phyloP scores from a whole-genome alignment of 2,888 invertebrate genomes.

The Nymphalis urticae region DNA sequence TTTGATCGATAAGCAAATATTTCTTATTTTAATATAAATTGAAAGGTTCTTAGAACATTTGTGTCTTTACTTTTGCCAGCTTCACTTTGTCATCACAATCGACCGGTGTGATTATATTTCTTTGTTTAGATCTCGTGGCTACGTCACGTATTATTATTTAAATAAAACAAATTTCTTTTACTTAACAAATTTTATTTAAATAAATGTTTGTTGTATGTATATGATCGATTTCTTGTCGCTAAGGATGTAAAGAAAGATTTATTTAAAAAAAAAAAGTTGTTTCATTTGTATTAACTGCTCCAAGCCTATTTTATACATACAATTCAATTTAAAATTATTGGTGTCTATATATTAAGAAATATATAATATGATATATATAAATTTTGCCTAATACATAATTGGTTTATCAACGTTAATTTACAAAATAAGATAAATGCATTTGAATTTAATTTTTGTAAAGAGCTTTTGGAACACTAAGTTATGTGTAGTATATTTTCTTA shows the following conservation, averaged over 20 bases:
- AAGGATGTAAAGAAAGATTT: constrained; percentile 63
- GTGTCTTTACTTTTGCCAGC: not conserved
- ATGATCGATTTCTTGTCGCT: constrained; percentile 61
- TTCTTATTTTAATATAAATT: no score
- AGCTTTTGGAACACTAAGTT: not conserved
- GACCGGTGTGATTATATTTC: constrained; percentile 36
- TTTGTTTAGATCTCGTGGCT: constrained; percentile 39
- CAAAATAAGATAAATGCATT: constrained; percentile 1
- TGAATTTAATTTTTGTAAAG: not conserved
- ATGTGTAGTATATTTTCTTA: not conserved
- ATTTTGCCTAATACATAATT: not conserved
- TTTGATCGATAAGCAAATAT: no score
- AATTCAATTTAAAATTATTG: not conserved
- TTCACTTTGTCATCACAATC: constrained; percentile 18
- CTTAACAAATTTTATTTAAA: constrained; percentile 66
- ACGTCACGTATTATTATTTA: constrained; percentile 52
- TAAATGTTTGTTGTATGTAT: constrained; percentile 65
- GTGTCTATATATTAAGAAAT: no score
- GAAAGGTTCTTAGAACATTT: no score
- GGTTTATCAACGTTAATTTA: not conserved
- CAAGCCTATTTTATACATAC: not conserved
- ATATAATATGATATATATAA: not conserved
- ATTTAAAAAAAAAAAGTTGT: constrained; percentile 53
- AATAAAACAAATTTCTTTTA: constrained; percentile 56
- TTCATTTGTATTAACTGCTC: constrained; percentile 41